phyloP scores from a whole-genome alignment of 2,113 vertebrate species.

The Mirza zaza region DNA sequence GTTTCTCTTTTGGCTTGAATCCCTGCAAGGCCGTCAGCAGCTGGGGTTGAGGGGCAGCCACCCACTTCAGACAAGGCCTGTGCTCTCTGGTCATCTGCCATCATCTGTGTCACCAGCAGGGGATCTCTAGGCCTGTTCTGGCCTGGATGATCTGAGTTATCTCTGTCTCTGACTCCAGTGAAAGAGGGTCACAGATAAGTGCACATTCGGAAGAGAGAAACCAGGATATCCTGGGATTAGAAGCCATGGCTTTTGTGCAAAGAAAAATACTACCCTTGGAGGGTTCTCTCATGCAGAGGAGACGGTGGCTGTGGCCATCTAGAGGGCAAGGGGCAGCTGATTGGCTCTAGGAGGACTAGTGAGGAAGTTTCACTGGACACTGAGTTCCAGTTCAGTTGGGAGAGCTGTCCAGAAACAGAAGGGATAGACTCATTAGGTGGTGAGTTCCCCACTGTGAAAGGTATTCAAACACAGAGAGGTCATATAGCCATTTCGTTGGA shows the following conservation, averaged over 20 bases:
- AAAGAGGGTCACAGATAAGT: not conserved
- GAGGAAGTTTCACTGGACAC: not conserved
- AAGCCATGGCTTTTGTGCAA: not conserved
- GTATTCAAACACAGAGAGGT: not conserved
- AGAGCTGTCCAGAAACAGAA: not conserved
- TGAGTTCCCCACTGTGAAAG: not conserved
- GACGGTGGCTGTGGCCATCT: not conserved
- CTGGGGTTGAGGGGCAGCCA: not conserved
- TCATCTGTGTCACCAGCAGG: too few relatives aligned
- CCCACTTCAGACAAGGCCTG: rapidly evolving
- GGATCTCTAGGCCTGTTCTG: not conserved
- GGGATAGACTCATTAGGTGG: too few relatives aligned
- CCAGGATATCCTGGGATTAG: not conserved
- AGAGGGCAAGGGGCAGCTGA: too few relatives aligned
- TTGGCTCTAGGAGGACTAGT: rapidly evolving
- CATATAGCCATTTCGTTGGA: too few relatives aligned
- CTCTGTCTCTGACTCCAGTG: not conserved
- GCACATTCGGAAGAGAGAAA: not conserved
- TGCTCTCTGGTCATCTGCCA: not conserved
- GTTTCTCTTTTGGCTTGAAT: not conserved
- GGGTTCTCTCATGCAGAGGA: not conserved
- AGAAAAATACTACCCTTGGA: not conserved
- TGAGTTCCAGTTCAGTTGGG: not conserved
- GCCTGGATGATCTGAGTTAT: rapidly evolving
- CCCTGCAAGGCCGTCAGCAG: rapidly evolving